Evolutionary conservation across 2,888 invertebrate species (phyloP).

Genomic region (Onchidella celtica): DNA sequence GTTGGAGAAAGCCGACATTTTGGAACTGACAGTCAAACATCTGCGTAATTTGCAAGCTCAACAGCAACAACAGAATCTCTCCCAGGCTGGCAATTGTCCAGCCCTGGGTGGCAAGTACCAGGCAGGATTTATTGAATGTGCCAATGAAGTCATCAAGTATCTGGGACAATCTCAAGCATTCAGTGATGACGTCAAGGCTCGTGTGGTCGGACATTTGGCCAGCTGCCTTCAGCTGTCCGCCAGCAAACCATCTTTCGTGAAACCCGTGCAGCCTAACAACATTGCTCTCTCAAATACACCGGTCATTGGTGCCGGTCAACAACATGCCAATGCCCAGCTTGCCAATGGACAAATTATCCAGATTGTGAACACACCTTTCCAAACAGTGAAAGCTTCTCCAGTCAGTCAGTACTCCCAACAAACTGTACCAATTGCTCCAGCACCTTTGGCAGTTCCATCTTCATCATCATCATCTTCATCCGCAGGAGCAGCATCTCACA

Average conservation of each 20-base stretch:
- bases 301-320: background rate
- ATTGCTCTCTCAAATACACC: background rate
- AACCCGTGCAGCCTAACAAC: constrained; percentile 6
- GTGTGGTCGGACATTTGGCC: constrained; percentile 73
- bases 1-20: constrained; percentile 79
- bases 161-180: constrained; percentile 69
- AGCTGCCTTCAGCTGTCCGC: constrained; percentile 58
- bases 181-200: constrained; percentile 64
- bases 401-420: constrained; percentile 6
- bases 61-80: constrained; percentile 55
- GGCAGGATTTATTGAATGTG: constrained; percentile 77
- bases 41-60: constrained; percentile 71
- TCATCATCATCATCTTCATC: background rate
- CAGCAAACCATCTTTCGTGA: constrained; percentile 25
- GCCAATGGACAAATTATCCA: constrained; percentile 43
- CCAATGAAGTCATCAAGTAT: constrained; percentile 75
- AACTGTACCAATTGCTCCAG: constrained; percentile 3
- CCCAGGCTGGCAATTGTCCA: constrained; percentile 42
- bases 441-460: background rate
- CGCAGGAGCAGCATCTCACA: background rate
- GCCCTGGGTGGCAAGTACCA: constrained; percentile 70
- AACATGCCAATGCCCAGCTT: constrained; percentile 1
- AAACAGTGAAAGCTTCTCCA: background rate
- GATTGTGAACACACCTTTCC: constrained; percentile 24
- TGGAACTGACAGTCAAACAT: constrained; percentile 79